Percentiles rank a stretch among this genome's conserved stretches.
These are phyloP conservation scores for Endotricha flammealis DNA, from an alignment of 2,888 invertebrate genomes.

Conservation along the genomic window DNA sequence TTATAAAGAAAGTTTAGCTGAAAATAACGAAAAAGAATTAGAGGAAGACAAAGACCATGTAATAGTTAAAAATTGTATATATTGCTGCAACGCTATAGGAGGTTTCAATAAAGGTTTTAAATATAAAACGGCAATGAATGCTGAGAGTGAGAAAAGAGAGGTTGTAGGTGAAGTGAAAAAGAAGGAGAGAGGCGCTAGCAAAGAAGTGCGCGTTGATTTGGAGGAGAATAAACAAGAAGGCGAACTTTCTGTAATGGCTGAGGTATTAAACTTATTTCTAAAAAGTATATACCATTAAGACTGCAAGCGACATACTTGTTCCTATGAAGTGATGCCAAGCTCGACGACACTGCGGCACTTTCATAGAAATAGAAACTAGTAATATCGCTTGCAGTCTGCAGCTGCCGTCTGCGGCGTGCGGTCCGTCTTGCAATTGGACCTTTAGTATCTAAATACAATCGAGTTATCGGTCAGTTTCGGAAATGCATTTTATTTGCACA, in stretches of 20 bases:
- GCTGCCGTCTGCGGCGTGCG: no score
- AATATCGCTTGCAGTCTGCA: no score
- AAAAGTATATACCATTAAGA: no score
- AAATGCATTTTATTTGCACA: no score
- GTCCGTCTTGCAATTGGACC: no score
- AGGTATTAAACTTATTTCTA: no score
- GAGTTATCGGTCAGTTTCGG: no score
- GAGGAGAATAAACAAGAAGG: background rate
- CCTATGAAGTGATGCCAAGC: no score
- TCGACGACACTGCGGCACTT: no score
- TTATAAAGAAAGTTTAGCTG: slow-evolving; percentile 14
- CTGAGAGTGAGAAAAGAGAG: slow-evolving; percentile 23
- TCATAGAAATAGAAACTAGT: no score
- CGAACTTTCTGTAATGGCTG: background rate
- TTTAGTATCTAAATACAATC: no score
- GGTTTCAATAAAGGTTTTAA: slow-evolving; percentile 30
- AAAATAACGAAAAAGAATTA: slow-evolving; percentile 16
- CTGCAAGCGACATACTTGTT: no score
- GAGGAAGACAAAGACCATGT: slow-evolving; percentile 21
- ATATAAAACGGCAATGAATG: slow-evolving; percentile 40
- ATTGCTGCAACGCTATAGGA: slow-evolving; percentile 38
- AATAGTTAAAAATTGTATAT: slow-evolving; percentile 34
- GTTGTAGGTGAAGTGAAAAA: slow-evolving; percentile 23
- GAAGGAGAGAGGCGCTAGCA: slow-evolving; percentile 17
- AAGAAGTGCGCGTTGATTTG: slow-evolving; percentile 38